Evolutionary conservation across 2,113 vertebrate genomes (phyloP).

Genomic region (Saguinus imperator): DNA sequence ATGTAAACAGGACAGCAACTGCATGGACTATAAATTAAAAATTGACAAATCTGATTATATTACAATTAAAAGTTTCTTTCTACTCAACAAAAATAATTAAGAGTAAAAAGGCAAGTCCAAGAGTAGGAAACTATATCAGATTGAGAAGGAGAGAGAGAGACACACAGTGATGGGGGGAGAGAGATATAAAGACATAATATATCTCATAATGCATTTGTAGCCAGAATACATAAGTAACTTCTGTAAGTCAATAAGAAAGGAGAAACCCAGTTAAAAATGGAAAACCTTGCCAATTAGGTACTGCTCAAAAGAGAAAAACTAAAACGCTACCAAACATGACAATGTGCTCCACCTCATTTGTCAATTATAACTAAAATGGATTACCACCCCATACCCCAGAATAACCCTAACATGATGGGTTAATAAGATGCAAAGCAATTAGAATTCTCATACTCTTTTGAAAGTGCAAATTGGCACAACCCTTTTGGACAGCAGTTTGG

Average conservation of each 20-base stretch:
- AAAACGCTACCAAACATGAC: neutral
- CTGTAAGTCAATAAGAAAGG: neutral
- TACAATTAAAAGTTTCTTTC: neutral
- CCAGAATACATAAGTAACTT: neutral
- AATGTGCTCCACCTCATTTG: neutral
- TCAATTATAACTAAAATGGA: neutral
- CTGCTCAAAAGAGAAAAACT: neutral
- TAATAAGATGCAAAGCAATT: neutral
- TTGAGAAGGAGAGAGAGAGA: neutral
- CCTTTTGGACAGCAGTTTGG: neutral
- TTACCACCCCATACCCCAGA: neutral
- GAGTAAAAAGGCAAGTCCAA: neutral
- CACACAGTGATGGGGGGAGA: neutral
- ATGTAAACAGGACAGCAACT: neutral
- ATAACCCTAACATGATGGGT: neutral
- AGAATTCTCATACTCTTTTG: neutral
- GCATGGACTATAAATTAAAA: neutral
- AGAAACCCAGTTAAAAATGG: neutral
- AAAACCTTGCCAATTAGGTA: neutral
- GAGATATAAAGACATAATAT: neutral
- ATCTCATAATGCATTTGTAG: neutral
- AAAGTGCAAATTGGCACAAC: neutral
- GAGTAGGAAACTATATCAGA: neutral
- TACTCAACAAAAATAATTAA: neutral
- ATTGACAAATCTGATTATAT: neutral